These are phyloP conservation scores for Hecatera dysodea DNA, from an alignment of 2,888 invertebrate genomes.

Conservation along the genomic window DNA sequence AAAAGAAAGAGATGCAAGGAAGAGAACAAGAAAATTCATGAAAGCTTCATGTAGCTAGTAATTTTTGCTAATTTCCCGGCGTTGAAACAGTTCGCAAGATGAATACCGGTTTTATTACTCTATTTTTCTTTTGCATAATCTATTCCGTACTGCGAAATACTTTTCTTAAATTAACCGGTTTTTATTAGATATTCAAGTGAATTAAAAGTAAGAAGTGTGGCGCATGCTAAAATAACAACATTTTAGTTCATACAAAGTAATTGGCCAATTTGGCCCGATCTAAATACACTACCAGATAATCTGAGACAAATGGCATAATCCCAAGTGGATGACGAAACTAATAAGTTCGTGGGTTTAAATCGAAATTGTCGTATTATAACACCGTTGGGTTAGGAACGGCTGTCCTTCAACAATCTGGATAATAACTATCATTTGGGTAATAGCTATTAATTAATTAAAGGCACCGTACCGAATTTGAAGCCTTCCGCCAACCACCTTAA, in stretches of 20 bases:
- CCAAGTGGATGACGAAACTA: constrained; percentile 54
- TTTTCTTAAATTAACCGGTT: constrained; percentile 17
- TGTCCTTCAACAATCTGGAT: constrained; percentile 72
- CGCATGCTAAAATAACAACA: constrained; percentile 38
- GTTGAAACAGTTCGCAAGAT: constrained; percentile 49
- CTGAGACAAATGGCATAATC: constrained; percentile 33
- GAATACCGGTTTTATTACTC: constrained; percentile 42
- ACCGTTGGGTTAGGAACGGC: constrained; percentile 67
- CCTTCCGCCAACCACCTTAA: constrained; percentile 82
- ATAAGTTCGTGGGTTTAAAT: constrained; percentile 56
- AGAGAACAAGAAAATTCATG: constrained; percentile 61
- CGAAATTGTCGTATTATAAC: constrained; percentile 63
- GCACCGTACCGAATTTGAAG: constrained; percentile 80
- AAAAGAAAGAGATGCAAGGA: constrained; percentile 51
- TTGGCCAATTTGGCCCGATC: constrained; percentile 18
- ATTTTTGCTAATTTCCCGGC: constrained; percentile 56
- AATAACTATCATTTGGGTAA: constrained; percentile 84
- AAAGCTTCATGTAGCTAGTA: constrained; percentile 61
- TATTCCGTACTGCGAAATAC: constrained; percentile 21
- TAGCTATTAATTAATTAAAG: constrained; percentile 87
- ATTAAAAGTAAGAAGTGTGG: constrained; percentile 14
- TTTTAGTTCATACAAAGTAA: constrained; percentile 38
- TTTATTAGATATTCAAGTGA: constrained; percentile 17
- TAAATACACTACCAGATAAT: constrained; percentile 43
- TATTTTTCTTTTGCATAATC: constrained; percentile 51